Conservation (phyloP, 2,888 invertebrate genomes). For the Amorpha juglandis region DNA sequence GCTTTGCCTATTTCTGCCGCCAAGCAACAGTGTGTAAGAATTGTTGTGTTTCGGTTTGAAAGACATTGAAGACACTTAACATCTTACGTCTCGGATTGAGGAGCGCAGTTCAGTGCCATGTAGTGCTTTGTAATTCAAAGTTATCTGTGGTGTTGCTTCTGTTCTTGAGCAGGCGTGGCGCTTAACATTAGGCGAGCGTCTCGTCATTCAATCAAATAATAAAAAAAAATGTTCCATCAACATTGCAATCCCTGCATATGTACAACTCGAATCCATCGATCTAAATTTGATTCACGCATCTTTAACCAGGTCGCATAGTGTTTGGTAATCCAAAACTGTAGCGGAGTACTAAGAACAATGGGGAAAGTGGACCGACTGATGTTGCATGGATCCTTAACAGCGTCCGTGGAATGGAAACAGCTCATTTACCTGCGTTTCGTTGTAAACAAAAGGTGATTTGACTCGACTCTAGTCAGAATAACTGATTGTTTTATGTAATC, state of each 20-base stretch:
- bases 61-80: too few relatives aligned
- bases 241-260: not conserved
- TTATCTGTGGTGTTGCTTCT: too few relatives aligned
- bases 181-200: too few relatives aligned
- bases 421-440: not conserved
- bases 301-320: conserved; percentile 8
- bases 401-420: not conserved
- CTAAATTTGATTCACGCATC: not conserved
- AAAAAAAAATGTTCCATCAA: too few relatives aligned
- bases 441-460: conserved; percentile 5
- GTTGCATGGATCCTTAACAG: not conserved
- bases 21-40: too few relatives aligned
- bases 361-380: conserved; percentile 8
- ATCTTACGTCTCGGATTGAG: too few relatives aligned
- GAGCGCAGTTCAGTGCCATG: too few relatives aligned
- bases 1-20: too few relatives aligned
- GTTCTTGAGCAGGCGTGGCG: too few relatives aligned
- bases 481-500: not conserved
- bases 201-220: too few relatives aligned
- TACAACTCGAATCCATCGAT: not conserved
- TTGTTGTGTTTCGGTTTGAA: too few relatives aligned
- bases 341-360: not conserved
- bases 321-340: not conserved
- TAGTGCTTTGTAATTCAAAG: too few relatives aligned
- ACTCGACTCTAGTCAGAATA: not conserved